Evolutionary conservation across 2,888 invertebrate species (phyloP), one percentile per base, ranked within the genome.

Genomic region (Morpho achilles): DNA sequence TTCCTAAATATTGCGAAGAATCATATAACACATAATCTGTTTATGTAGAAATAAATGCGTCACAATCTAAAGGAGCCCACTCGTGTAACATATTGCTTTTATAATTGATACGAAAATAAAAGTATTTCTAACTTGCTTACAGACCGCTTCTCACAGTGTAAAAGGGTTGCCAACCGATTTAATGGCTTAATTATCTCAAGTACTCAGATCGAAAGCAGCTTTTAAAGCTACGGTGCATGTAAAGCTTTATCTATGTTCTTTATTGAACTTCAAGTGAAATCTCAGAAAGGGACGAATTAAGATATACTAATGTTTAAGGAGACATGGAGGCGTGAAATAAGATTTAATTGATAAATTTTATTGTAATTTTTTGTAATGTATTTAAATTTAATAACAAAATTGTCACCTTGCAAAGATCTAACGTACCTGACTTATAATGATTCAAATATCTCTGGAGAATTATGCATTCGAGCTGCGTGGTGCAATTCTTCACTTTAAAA

Each of bases 141-240:
- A 69, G 70, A 73, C 70, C 78, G 69, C 74, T 83, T 82, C 84
- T 78, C 82, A 82, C 82, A 80, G 72, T 72, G 74, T 80, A 74
- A 80, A 80, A 80, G 80, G 80, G 80, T 79, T 77, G 79, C 77
- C 74, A 74, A 77, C 76, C 77, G 76, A 82, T 82, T 81, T 85
- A 85, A 88, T 86, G 80, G 81, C 84, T 86, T 86, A 83, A 87
- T 89, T 87, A 87, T 84, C 84, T 85, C 80, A 77, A 86, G 83
- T 84, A 82, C 79, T 72, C 69, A 74, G 77, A 80, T 80, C 76
- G 73, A 71, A 32, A 70, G 71, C 66, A 69, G 71, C 73, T 75
- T 72, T 77, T 70, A 78, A 73, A 72, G 74, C 74, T 72, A 66
- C 70, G 69, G 67, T 67, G 66, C 65, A 72, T 71, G 71, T 70